Percentiles rank a stretch among this genome's conserved stretches.
Evolutionary conservation across 2,797 vertebrate species (phyloP).

Genomic region (Pteronotus mesoamericanus): DNA sequence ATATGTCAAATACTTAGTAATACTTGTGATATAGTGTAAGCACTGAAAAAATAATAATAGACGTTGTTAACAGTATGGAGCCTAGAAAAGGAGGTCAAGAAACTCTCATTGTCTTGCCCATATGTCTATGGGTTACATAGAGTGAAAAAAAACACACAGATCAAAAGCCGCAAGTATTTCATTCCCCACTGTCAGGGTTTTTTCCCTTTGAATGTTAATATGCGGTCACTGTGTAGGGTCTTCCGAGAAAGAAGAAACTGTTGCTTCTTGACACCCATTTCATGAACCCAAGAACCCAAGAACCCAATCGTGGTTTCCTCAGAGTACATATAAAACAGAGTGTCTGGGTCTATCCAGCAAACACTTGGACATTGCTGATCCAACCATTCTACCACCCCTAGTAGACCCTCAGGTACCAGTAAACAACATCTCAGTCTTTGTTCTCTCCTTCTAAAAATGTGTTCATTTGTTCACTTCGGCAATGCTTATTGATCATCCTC

Average conservation of each 20-base stretch:
- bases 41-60: neutral
- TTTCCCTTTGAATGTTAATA: neutral
- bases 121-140: neutral
- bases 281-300: neutral
- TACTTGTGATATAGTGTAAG: neutral
- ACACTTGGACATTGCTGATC: neutral
- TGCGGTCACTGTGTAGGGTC: neutral
- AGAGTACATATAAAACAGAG: neutral
- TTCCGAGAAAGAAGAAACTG: neutral
- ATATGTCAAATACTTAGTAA: neutral
- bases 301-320: neutral
- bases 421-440: neutral
- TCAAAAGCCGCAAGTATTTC: neutral
- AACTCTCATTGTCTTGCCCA: neutral
- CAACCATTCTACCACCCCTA: neutral
- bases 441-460: neutral
- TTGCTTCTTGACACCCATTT: neutral
- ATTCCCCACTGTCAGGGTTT: neutral
- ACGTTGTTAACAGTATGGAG: neutral
- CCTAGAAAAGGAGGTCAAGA: neutral
- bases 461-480: neutral
- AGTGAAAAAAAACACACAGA: neutral
- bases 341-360: neutral
- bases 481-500: neutral
- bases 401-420: neutral